Evolutionary conservation across 2,113 vertebrate species (phyloP), one percentile per base, ranked within the genome.

Genomic region (Rhinoptilus africanus): DNA sequence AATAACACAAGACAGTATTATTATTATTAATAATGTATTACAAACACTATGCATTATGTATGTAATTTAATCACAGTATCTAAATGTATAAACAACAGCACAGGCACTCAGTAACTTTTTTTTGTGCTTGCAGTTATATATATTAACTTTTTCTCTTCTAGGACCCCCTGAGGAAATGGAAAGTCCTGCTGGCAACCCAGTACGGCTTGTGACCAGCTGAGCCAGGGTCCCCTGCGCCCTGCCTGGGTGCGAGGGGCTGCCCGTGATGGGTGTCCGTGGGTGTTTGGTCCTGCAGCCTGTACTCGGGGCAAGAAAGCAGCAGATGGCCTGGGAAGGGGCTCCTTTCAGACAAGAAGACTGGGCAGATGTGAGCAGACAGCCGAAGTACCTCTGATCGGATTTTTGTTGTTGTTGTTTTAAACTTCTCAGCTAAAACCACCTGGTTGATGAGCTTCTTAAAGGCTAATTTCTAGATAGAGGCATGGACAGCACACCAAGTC

Each of bases 21-120:
- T 91, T 93, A 94, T 92, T 92, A 89, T 95, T 95, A 96, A 91
- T 84, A 84, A 96, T 94, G 57, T 94, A 93, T 93, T 85, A 90
- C 89, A 92, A 97, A 97, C 89, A 88, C 26, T 41, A 82, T 92
- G 91, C 45, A 60, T 96, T 96, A 95, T 94, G 96, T 88, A 92
- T 94, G 92, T 81, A 82, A 94, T 96, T 96, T 95, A 96, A 96
- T 97, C 96, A 96, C 91, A 90, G 69, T 12, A 50, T 91, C 96
- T 95, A 73, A 93, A 96, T 41, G 88, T 82, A 83, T 69, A 75
- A 88, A 93, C 95, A 93, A 89, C 63, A 60, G 92, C 76, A 23
- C 60, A 39, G 91, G 54, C 75, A 48, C 68, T 18, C n/a, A 1
- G 89, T 54, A 54, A 71, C n/a, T 47, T 79, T 66, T 48, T 16